Evolutionary conservation across 2,797 vertebrate genomes (phyloP).

Genomic region (Lagocephalus sceleratus): DNA sequence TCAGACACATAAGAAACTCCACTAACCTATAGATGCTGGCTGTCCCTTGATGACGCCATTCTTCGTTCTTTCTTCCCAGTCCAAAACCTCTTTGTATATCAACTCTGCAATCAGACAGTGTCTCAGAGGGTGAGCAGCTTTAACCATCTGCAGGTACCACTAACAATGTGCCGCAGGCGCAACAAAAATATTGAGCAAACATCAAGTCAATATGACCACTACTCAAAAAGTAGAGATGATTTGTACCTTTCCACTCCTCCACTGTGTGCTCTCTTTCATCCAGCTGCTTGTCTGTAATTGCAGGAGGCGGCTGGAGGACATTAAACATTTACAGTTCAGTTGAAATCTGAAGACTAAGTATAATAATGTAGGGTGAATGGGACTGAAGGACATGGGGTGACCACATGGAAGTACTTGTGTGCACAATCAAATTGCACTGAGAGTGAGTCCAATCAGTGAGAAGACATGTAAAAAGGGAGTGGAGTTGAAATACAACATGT

Average conservation of each 20-base stretch:
- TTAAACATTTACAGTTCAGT: neutral
- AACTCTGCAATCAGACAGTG: conserved; percentile 79
- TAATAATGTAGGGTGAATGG: neutral
- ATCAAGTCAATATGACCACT: conserved; percentile 11
- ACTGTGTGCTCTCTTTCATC: conserved; percentile 97
- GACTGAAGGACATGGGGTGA: neutral
- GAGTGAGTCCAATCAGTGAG: too few species aligned
- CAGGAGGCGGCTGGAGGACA: conserved; percentile 86
- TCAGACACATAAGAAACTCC: conserved; percentile 21
- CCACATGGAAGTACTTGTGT: too few species aligned
- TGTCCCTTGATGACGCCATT: conserved; percentile 94
- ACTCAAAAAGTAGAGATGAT: neutral
- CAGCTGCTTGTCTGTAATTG: conserved; percentile 95
- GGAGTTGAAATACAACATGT: too few species aligned
- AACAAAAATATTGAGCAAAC: conserved; percentile 8
- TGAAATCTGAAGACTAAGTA: neutral
- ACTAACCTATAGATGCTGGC: conserved; percentile 94
- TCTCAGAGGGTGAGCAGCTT: too few species aligned
- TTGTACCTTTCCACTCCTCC: conserved; percentile 97
- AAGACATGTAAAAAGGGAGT: too few species aligned
- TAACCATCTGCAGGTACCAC: neutral
- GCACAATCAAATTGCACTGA: too few species aligned
- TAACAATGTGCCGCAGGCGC: conserved; percentile 17
- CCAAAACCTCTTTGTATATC: conserved; percentile 98
- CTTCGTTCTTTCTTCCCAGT: conserved; percentile 95